Conservation (phyloP, 2,888 invertebrate species). For the Pollenia angustigena region DNA sequence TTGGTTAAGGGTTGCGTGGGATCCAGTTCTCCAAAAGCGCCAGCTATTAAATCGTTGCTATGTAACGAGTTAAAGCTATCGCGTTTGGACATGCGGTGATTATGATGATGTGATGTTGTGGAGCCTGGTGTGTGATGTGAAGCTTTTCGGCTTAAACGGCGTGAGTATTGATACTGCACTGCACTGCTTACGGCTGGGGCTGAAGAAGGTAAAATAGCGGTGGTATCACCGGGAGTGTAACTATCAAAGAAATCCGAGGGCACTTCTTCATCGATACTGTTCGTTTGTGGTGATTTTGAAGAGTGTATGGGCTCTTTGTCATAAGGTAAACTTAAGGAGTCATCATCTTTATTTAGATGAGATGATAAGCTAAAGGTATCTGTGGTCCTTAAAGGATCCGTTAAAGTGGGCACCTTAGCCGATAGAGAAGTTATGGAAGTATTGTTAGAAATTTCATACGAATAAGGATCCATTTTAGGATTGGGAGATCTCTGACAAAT, state of each 20-base stretch:
- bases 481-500: conserved; percentile 82
- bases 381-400: conserved; percentile 72
- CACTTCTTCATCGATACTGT: conserved; percentile 78
- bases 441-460: conserved; percentile 75
- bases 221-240: conserved; percentile 79
- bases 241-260: conserved; percentile 81
- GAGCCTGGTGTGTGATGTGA: conserved; percentile 77
- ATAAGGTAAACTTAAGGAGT: conserved; percentile 60
- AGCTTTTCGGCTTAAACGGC: conserved; percentile 81
- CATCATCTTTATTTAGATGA: conserved; percentile 73
- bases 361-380: conserved; percentile 79
- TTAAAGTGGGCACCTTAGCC: conserved; percentile 67
- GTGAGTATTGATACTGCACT: conserved; percentile 82
- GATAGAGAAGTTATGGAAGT: conserved; percentile 73
- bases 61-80: conserved; percentile 82
- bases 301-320: conserved; percentile 68
- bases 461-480: conserved; percentile 78
- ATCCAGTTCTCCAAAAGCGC: conserved; percentile 82
- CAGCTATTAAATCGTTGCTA: conserved; percentile 82
- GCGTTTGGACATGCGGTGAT: conserved; percentile 78
- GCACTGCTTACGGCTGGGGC: conserved; percentile 74
- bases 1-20: conserved; percentile 83
- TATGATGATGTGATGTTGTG: conserved; percentile 59
- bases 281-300: conserved; percentile 44
- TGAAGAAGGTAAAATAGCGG: conserved; percentile 67